These are phyloP conservation scores for Dipodomys stephensi DNA, from an alignment of 2,113 vertebrate genomes.

Conservation along the genomic window DNA sequence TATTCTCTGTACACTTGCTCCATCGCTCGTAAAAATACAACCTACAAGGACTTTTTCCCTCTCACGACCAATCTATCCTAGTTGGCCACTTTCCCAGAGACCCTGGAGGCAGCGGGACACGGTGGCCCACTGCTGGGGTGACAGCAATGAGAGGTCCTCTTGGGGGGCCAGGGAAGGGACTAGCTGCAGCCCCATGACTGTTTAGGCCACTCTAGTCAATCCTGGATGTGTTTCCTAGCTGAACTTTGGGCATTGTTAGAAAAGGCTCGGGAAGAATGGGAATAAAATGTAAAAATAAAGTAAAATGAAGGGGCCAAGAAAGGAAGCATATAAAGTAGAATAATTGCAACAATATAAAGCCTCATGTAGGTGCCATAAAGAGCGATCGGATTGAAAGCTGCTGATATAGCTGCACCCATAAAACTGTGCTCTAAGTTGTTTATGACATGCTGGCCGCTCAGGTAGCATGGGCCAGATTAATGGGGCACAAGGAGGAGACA, in stretches of 20 bases:
- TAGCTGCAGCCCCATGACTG: rapidly evolving
- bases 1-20: not conserved
- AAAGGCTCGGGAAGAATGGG: conserved; percentile 18
- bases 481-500: conserved; percentile 53
- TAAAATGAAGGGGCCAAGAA: conserved; percentile 72
- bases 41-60: not conserved
- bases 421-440: conserved; percentile 80
- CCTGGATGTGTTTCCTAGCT: not conserved
- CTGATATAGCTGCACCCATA: conserved; percentile 89
- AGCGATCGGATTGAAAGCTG: conserved; percentile 83
- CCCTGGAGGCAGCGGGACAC: rapidly evolving
- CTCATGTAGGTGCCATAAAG: conserved; percentile 84
- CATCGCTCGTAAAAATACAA: not conserved
- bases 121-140: rapidly evolving
- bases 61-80: not conserved
- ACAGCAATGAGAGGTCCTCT: rapidly evolving
- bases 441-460: conserved; percentile 39
- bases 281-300: conserved; percentile 69
- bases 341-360: conserved; percentile 86
- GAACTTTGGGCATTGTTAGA: not conserved
- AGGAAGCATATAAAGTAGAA: conserved; percentile 85
- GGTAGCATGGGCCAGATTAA: conserved; percentile 77
- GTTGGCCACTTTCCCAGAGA: not conserved
- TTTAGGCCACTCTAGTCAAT: not conserved
- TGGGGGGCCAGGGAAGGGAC: not conserved